Evolutionary conservation across 2,797 vertebrate genomes (phyloP), one percentile per base, ranked within the genome.

Genomic region (Karalla daura): DNA sequence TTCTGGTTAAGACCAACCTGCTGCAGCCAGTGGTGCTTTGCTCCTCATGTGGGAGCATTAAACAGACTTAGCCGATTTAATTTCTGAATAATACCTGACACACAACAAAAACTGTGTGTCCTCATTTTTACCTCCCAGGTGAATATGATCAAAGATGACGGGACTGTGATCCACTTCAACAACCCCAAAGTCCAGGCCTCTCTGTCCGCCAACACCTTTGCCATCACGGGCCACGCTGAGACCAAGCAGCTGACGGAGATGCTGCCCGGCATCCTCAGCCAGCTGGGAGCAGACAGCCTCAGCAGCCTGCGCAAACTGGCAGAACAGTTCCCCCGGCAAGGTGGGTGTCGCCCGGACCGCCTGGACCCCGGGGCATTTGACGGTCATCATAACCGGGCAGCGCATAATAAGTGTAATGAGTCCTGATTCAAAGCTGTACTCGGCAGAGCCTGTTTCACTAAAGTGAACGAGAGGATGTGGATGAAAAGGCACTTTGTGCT

Each of bases 131-230:
- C 15, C 46, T 74, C 80, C 0, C 85, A 98, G 97, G 97, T 98
- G 82, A 98, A 98, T 88, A 98, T 98, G 97, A 98, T 98, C 86
- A 98, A 97, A 91, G 96, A 98, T 30, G 96, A 98, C 62, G 97
- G 97, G 40, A 97, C 95, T 30, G 97, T 98, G 88, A 98, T 98
- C 91, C 96, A 98, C 90, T 98, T 98, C 93, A 98, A 98, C 88
- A 98, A 98, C 84, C 96, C 96, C 86, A 98, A 98, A 94, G 97
- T 98, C 80, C 97, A 98, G 68, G 97, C 97, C 50, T 98, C 97
- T 61, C 93, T 98, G 51, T 97, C 96, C 27, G 97, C 96, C 85
- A 98, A 98, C 87, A 98, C 97, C 54, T 98, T 98, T 76, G 96
- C 96, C 76, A 97, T 98, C 90, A 98, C 96, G 24, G 96, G 97